Evolutionary conservation across 2,888 invertebrate genomes (phyloP).

Genomic region (Tolmerus cingulatus): DNA sequence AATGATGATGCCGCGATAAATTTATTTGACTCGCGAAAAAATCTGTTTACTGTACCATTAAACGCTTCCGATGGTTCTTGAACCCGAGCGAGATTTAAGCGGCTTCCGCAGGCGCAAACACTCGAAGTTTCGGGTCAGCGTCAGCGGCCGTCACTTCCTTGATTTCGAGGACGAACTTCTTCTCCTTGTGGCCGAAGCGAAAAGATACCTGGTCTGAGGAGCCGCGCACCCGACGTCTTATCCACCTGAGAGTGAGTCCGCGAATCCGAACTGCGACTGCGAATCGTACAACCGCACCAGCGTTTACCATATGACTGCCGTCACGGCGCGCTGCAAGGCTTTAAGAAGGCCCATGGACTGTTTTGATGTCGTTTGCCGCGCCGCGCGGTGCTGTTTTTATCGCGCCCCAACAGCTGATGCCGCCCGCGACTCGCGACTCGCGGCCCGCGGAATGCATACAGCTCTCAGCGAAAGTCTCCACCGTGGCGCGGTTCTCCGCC

Average conservation of each 20-base stretch:
- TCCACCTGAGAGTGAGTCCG: background rate
- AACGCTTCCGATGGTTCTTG: conserved; percentile 13
- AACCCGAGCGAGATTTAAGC: background rate
- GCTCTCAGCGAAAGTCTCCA: background rate
- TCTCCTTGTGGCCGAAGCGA: background rate
- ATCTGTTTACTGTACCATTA: conserved; percentile 21
- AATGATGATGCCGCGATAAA: background rate
- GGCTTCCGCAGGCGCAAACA: conserved; percentile 4
- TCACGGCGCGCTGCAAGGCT: conserved; percentile 19
- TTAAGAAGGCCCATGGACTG: conserved; percentile 24
- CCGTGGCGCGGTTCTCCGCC: background rate
- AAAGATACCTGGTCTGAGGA: background rate
- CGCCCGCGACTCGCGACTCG: background rate
- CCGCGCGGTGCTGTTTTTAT: conserved; percentile 13
- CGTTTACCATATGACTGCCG: conserved; percentile 42
- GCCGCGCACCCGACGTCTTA: background rate
- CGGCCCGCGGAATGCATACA: background rate
- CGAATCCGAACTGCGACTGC: background rate
- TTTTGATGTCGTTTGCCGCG: background rate
- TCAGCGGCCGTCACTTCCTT: background rate
- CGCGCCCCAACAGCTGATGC: conserved; percentile 33
- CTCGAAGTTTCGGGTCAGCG: background rate
- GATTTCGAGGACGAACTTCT: background rate
- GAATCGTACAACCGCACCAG: conserved; percentile 1
- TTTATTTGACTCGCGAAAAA: background rate